These are phyloP conservation scores for Nothoprocta pentlandii DNA, from an alignment of 2,113 vertebrate species.

Conservation along the genomic window DNA sequence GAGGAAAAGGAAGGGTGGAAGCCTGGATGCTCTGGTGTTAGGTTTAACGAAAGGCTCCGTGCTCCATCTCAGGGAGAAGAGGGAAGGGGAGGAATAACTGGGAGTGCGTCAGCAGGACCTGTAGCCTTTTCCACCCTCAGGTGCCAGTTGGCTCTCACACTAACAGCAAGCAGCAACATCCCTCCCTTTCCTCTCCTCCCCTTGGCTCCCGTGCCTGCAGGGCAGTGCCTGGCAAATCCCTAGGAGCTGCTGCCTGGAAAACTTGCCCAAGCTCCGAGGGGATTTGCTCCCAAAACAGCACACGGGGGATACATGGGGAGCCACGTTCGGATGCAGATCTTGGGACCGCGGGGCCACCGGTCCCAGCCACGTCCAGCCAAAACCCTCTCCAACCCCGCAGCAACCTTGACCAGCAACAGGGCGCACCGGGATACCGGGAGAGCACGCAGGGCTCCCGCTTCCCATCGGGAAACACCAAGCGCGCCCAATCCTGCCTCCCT, in stretches of 20 bases:
- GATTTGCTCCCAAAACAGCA: neutral
- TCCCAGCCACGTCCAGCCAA: too few relatives aligned
- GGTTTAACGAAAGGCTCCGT: neutral
- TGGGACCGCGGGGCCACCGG: neutral
- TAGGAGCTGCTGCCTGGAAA: neutral
- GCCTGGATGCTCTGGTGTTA: slow-evolving; percentile 5
- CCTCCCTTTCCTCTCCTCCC: slow-evolving; percentile 45
- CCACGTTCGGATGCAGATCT: neutral
- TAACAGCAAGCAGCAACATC: neutral
- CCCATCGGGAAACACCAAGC: too few relatives aligned
- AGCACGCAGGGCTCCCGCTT: too few relatives aligned
- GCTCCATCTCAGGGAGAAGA: slow-evolving; percentile 1
- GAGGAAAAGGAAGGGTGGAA: slow-evolving; percentile 57
- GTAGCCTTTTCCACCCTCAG: slow-evolving; percentile 46
- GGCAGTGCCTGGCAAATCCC: neutral
- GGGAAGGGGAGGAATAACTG: neutral
- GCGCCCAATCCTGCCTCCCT: neutral
- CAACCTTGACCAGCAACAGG: too few relatives aligned
- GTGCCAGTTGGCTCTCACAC: slow-evolving; percentile 43
- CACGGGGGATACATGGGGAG: neutral
- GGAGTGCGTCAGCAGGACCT: slow-evolving; percentile 37
- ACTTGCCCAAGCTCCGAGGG: neutral
- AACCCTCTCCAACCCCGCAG: too few relatives aligned
- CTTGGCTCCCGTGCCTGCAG: neutral
- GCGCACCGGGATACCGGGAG: too few relatives aligned